Percentiles rank a stretch among this genome's conserved stretches.
Conservation (phyloP, 1,140 invertebrate species). For the Bilobella aurantiaca region DNA sequence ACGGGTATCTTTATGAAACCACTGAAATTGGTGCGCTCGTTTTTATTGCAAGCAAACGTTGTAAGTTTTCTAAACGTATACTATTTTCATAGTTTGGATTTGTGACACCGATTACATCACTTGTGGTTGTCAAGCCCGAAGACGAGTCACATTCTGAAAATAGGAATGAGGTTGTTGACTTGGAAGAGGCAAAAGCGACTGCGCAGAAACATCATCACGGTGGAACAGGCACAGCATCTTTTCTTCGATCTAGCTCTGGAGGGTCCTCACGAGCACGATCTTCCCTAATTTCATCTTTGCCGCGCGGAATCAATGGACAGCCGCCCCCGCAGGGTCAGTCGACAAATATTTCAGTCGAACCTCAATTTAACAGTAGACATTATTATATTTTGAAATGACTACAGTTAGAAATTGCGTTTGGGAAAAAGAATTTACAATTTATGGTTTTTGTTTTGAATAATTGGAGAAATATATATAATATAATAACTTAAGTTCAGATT, state of each 20-base stretch:
- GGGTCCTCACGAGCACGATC: background rate
- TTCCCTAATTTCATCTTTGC: background rate
- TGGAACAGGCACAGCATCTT: background rate
- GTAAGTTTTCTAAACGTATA: background rate
- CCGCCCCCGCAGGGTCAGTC: background rate
- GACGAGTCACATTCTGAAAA: background rate
- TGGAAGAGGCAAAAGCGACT: background rate
- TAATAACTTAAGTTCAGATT: no score
- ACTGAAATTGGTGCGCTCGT: background rate
- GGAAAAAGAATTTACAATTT: no score
- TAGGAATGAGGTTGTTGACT: background rate
- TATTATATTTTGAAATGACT: no score
- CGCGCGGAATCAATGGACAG: background rate
- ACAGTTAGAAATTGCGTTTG: no score
- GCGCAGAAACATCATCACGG: no score
- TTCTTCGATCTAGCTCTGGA: background rate
- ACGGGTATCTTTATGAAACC: background rate
- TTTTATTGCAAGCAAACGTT: background rate
- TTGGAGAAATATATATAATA: no score
- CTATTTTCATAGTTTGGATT: conserved; percentile 37
- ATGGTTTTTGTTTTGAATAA: no score
- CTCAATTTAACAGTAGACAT: no score
- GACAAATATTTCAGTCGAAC: no score
- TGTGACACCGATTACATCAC: conserved; percentile 40
- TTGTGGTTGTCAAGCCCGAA: conserved; percentile 35